phyloP scores from a whole-genome alignment of 2,888 invertebrate species.

The Crematogaster levior region DNA sequence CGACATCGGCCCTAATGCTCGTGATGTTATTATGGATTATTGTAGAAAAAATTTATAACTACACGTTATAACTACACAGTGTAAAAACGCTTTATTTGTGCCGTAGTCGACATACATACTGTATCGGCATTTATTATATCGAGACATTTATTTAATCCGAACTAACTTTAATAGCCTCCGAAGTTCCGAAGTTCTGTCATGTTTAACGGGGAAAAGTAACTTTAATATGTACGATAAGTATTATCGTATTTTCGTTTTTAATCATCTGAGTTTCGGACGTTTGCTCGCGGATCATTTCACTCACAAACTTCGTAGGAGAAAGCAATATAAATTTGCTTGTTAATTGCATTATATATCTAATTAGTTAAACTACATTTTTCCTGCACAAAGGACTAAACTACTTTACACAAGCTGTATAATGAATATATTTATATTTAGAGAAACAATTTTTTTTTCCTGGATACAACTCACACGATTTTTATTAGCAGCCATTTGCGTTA shows the following conservation, averaged over 20 bases:
- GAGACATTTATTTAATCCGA: conserved; percentile 43
- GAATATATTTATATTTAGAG: conserved; percentile 5
- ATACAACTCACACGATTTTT: conserved; percentile 26
- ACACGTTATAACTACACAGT: not conserved
- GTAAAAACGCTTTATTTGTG: conserved; percentile 26
- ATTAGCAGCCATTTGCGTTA: conserved; percentile 12
- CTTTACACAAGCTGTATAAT: not conserved
- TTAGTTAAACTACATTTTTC: not conserved
- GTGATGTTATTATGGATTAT: conserved; percentile 22
- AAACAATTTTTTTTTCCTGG: conserved; percentile 3
- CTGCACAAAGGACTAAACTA: not conserved
- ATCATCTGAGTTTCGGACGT: conserved; percentile 25
- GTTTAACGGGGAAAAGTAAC: not conserved
- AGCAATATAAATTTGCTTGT: not conserved
- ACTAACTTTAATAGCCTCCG: conserved; percentile 52
- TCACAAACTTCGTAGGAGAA: not conserved
- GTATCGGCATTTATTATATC: conserved; percentile 11
- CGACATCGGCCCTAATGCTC: not conserved
- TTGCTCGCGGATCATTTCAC: conserved; percentile 15
- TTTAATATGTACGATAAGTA: too few relatives aligned
- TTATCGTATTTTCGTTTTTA: conserved; percentile 53
- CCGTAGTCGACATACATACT: not conserved
- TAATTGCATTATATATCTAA: not conserved
- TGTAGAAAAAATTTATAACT: conserved; percentile 12
- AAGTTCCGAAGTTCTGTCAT: conserved; percentile 33